A percentile compares a stretch with the other conserved stretches of the same genome.
These are phyloP conservation scores for Tringa solitaria DNA, from an alignment of 2,113 vertebrate species.

Conservation along the genomic window DNA sequence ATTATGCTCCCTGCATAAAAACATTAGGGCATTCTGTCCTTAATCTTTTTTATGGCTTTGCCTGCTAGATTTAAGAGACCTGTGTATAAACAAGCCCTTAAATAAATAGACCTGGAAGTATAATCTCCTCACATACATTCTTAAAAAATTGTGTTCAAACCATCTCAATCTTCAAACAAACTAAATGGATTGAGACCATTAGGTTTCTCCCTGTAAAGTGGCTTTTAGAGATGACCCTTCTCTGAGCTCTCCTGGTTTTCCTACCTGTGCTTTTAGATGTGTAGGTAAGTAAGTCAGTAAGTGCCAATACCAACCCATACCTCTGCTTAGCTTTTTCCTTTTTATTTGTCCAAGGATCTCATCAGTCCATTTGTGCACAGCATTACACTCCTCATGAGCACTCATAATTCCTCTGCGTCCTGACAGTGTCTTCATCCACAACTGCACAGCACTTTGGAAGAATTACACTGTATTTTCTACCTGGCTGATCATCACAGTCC, in stretches of 20 bases:
- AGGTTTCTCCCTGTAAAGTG: background rate
- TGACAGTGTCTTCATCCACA: background rate
- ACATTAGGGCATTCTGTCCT: background rate
- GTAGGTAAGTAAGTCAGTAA: conserved; percentile 13
- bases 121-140: background rate
- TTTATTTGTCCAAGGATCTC: background rate
- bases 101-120: conserved; percentile 41
- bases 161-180: conserved; percentile 21
- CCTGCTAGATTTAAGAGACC: conserved; percentile 17
- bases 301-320: background rate
- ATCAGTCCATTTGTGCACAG: conserved; percentile 17
- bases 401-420: background rate
- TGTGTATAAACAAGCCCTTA: conserved; percentile 32
- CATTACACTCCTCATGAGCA: background rate
- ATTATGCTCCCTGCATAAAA: background rate
- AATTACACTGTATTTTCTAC: background rate
- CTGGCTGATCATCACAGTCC: background rate
- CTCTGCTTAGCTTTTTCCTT: background rate
- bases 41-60: conserved; percentile 44
- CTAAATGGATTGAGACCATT: conserved; percentile 25
- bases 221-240: conserved; percentile 32
- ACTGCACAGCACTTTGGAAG: background rate
- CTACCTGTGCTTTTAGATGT: background rate
- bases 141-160: conserved; percentile 15
- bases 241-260: background rate